Conservation (phyloP, 2,797 vertebrate genomes). For the Australoheros facetus region DNA sequence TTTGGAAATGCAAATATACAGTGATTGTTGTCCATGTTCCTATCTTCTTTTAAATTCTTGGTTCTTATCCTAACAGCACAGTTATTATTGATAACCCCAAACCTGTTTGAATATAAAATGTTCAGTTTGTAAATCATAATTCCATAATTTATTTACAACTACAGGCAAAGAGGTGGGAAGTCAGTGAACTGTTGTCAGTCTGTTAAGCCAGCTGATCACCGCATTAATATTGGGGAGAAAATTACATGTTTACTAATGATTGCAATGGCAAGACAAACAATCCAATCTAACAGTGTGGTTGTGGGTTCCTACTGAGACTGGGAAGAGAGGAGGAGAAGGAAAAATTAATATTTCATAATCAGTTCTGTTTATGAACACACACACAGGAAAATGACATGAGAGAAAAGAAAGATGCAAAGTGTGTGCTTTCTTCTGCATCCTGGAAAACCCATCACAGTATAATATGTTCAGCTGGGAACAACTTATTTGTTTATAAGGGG, state of each 20-base stretch:
- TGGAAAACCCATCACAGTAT: background rate
- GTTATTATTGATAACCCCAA: background rate
- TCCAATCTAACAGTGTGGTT: slow-evolving; percentile 33
- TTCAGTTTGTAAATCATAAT: slow-evolving; percentile 70
- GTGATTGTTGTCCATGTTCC: background rate
- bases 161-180: slow-evolving; percentile 48
- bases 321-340: slow-evolving; percentile 11
- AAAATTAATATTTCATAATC: slow-evolving; percentile 59
- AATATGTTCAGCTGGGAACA: background rate
- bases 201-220: slow-evolving; percentile 38
- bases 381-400: slow-evolving; percentile 30
- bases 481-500: slow-evolving; percentile 2
- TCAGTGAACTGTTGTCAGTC: slow-evolving; percentile 22
- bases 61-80: background rate
- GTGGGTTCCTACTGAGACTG: slow-evolving; percentile 40
- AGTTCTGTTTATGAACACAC: slow-evolving; percentile 36
- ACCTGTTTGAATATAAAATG: slow-evolving; percentile 48
- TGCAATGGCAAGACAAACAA: slow-evolving; percentile 47
- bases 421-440: slow-evolving; percentile 18
- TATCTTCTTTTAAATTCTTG: background rate
- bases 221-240: slow-evolving; percentile 30
- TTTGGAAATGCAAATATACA: rapidly evolving
- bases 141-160: slow-evolving; percentile 70
- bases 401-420: slow-evolving; percentile 27
- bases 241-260: slow-evolving; percentile 41